These are phyloP conservation scores for Delphinapterus leucas DNA, from an alignment of 2,113 vertebrate genomes.

Conservation along the genomic window DNA sequence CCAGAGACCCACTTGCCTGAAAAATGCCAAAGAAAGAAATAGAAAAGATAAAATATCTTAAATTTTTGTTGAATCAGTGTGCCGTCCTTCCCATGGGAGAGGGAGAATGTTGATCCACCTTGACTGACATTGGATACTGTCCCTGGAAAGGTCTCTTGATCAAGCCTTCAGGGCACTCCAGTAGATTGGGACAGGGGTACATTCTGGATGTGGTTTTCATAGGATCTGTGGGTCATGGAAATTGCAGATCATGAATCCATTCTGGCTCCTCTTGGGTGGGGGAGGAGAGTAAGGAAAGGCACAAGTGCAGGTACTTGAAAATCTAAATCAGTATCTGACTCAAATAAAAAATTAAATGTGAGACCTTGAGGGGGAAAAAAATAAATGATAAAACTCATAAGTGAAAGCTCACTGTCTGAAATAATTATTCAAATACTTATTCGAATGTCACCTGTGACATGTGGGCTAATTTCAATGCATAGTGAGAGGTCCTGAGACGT, in stretches of 20 bases:
- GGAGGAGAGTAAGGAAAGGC: neutral
- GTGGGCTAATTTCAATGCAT: neutral
- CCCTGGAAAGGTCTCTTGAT: neutral
- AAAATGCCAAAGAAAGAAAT: slow-evolving; percentile 36
- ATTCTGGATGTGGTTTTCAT: neutral
- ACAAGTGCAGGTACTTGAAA: neutral
- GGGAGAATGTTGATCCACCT: neutral
- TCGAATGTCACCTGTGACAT: neutral
- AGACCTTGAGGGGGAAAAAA: neutral
- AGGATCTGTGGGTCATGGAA: neutral
- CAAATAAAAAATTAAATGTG: neutral
- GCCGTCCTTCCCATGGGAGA: neutral
- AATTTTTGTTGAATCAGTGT: neutral
- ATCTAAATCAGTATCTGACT: neutral
- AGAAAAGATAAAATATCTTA: neutral
- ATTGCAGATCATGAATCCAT: neutral
- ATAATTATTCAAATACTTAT: neutral
- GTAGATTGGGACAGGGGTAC: neutral
- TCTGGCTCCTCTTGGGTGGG: neutral
- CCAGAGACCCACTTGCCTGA: neutral
- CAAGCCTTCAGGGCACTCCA: neutral
- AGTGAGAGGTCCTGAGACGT: neutral
- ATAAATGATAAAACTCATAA: neutral
- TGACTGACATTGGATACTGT: neutral
- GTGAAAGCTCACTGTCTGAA: slow-evolving; percentile 6